These are phyloP conservation scores for Seira sanloemensis DNA, from an alignment of 2,888 invertebrate species.

Conservation along the genomic window DNA sequence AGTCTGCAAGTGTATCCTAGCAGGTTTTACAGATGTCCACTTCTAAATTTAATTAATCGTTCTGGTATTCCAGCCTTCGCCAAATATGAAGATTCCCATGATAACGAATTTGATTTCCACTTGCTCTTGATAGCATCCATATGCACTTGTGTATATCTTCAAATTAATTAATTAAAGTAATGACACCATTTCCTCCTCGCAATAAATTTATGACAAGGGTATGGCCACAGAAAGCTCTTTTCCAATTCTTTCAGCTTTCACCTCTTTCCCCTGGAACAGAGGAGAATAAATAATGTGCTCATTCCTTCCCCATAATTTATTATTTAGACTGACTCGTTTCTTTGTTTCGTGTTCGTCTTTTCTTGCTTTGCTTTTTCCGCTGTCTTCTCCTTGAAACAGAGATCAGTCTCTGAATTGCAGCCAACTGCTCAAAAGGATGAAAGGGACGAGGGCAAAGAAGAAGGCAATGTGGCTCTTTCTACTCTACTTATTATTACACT, in stretches of 20 bases:
- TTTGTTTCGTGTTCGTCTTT: neutral
- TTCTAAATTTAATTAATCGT: too few species aligned
- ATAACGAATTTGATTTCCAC: too few species aligned
- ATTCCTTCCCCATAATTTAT: conserved; percentile 47
- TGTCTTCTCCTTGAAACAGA: neutral
- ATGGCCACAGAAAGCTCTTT: neutral
- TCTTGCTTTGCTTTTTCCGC: neutral
- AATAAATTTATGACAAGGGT: neutral
- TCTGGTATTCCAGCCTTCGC: too few species aligned
- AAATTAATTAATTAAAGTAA: too few species aligned
- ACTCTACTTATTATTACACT: too few species aligned
- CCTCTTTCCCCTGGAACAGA: neutral
- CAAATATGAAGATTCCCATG: too few species aligned
- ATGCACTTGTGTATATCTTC: too few species aligned
- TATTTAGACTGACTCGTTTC: conserved; percentile 20
- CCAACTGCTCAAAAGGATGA: neutral
- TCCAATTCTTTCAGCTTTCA: neutral
- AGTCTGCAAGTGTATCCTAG: too few species aligned
- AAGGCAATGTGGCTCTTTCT: too few species aligned
- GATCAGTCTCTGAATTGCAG: neutral
- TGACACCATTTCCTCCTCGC: too few species aligned
- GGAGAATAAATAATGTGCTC: conserved; percentile 44
- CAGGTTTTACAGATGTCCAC: too few species aligned
- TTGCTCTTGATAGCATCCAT: too few species aligned
- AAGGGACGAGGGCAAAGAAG: neutral